Evolutionary conservation across 2,113 vertebrate species (phyloP).

Genomic region (Acrocephalus arundinaceus): DNA sequence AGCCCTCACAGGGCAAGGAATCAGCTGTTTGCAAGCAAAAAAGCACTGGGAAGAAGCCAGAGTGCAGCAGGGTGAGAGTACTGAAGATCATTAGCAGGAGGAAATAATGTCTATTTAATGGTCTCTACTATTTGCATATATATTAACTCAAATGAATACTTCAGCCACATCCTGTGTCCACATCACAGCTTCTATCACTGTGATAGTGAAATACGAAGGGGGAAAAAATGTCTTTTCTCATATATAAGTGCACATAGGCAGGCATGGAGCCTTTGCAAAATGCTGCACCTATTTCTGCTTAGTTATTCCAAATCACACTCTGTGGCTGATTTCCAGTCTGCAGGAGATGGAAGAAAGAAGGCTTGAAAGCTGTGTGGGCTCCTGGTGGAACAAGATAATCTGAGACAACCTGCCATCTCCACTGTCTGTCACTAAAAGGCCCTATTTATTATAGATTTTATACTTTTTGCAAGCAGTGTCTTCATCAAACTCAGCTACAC

Average conservation of each 20-base stretch:
- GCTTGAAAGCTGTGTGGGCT: neutral
- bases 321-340: conserved; percentile 15
- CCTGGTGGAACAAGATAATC: neutral
- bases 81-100: neutral
- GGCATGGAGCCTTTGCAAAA: neutral
- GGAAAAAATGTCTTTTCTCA: neutral
- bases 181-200: neutral
- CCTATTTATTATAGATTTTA: neutral
- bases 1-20: neutral
- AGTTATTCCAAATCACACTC: conserved; percentile 28
- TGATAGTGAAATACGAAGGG: neutral
- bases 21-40: neutral
- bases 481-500: neutral
- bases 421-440: neutral
- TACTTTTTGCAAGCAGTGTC: neutral
- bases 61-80: neutral
- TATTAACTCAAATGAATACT: neutral
- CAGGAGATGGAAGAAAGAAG: neutral
- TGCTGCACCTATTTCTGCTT: neutral
- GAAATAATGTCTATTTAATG: conserved; percentile 24
- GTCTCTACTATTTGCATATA: conserved; percentile 10
- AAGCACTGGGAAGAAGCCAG: neutral
- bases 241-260: neutral
- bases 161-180: neutral
- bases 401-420: neutral